phyloP scores from a whole-genome alignment of 2,888 invertebrate genomes.

The Epistrophella euchroma region DNA sequence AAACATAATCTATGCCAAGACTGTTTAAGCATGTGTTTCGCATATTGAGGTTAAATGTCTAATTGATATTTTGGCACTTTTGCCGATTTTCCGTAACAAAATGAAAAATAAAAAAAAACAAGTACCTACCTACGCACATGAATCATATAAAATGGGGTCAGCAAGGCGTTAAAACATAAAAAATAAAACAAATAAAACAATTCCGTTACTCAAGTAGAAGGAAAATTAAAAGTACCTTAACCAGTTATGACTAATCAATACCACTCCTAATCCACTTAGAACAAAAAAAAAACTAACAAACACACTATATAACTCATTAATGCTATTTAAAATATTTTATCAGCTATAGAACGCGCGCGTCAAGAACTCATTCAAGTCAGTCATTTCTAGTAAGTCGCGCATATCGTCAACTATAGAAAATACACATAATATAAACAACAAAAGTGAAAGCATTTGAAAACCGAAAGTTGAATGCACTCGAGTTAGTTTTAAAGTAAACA shows the following conservation, averaged over 20 bases:
- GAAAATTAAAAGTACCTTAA: conserved; percentile 26
- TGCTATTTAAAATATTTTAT: conserved; percentile 61
- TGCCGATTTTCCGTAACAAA: conserved; percentile 19
- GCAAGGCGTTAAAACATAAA: conserved; percentile 21
- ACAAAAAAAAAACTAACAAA: neutral
- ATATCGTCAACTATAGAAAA: neutral
- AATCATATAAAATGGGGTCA: conserved; percentile 55
- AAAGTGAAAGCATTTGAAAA: conserved; percentile 74
- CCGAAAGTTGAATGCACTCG: conserved; percentile 74
- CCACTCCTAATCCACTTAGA: conserved; percentile 64
- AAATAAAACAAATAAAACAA: conserved; percentile 35
- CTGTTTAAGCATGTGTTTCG: conserved; percentile 66
- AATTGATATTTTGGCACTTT: conserved; percentile 74
- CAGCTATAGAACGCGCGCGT: conserved; percentile 49
- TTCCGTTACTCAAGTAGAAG: conserved; percentile 31
- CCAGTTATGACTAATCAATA: conserved; percentile 67
- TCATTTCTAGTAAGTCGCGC: neutral
- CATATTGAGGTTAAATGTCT: conserved; percentile 50
- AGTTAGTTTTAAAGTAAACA: conserved; percentile 59
- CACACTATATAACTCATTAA: conserved; percentile 38
- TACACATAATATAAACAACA: neutral
- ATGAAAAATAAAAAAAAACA: conserved; percentile 23
- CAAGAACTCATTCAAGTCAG: conserved; percentile 12
- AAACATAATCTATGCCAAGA: conserved; percentile 55
- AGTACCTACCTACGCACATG: conserved; percentile 47